phyloP scores from a whole-genome alignment of 2,888 invertebrate species.

The Drosophila peninsularis region DNA sequence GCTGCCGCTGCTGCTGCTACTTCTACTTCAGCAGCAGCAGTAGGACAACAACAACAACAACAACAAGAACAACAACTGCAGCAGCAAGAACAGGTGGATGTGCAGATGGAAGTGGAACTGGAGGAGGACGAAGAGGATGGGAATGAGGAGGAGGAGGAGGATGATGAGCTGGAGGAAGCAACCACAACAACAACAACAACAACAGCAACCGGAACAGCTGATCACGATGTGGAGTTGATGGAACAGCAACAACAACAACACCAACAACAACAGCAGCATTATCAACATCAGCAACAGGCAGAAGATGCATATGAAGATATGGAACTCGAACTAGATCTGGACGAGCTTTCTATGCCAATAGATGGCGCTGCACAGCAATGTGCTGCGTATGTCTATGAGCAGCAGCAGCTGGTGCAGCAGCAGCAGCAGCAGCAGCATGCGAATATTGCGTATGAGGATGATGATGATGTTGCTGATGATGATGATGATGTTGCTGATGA shows the following conservation, averaged over 20 bases:
- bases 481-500: slow-evolving; percentile 52
- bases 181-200: slow-evolving; percentile 2
- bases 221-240: slow-evolving; percentile 13
- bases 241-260: slow-evolving; percentile 22
- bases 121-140: slow-evolving; percentile 31
- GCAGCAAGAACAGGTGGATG: slow-evolving; percentile 20
- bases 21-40: background rate
- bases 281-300: slow-evolving; percentile 7
- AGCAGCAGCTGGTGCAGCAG: slow-evolving; percentile 5
- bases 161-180: slow-evolving; percentile 3
- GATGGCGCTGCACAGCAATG: slow-evolving; percentile 3
- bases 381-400: slow-evolving; percentile 4
- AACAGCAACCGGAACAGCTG: slow-evolving; percentile 24
- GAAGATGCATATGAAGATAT: slow-evolving; percentile 16
- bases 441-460: background rate
- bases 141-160: slow-evolving; percentile 16
- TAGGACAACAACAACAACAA: background rate
- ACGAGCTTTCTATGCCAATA: slow-evolving; percentile 13
- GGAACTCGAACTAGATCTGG: slow-evolving; percentile 26
- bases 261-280: slow-evolving; percentile 14
- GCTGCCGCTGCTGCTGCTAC: slow-evolving; percentile 2
- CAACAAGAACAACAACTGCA: background rate
- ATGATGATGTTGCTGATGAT: slow-evolving; percentile 1
- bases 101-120: slow-evolving; percentile 28
- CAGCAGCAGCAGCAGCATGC: background rate